phyloP scores from a whole-genome alignment of 2,888 invertebrate species.

The Zaprionus obscuricornis region DNA sequence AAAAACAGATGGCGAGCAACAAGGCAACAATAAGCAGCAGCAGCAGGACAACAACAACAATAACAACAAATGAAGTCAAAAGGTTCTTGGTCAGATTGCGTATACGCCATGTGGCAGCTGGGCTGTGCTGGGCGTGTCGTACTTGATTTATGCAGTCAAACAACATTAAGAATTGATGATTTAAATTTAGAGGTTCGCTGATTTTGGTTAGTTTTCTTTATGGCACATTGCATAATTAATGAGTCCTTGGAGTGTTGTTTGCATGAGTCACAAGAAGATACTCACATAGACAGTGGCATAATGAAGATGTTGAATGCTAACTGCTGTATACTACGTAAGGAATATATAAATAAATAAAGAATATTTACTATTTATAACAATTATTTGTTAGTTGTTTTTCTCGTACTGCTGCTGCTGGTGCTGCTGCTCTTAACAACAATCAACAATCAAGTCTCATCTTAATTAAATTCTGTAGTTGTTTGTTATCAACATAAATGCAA shows the following conservation, averaged over 20 bases:
- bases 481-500: no score
- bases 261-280: not conserved
- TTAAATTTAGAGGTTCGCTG: slow-evolving; percentile 41
- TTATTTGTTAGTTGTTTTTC: no score
- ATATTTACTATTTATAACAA: no score
- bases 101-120: slow-evolving; percentile 36
- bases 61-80: slow-evolving; percentile 7
- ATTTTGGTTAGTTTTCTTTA: slow-evolving; percentile 38
- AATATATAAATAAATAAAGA: no score
- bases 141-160: slow-evolving; percentile 63
- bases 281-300: no score
- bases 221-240: slow-evolving; percentile 39
- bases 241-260: slow-evolving; percentile 34
- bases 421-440: no score
- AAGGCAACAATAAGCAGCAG: not conserved
- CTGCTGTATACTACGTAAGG: no score
- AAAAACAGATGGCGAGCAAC: slow-evolving; percentile 26
- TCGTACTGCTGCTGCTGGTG: no score
- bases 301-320: no score
- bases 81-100: slow-evolving; percentile 45
- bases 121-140: slow-evolving; percentile 11
- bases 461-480: slow-evolving; percentile 55
- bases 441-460: slow-evolving; percentile 16
- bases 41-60: not conserved
- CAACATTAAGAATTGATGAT: slow-evolving; percentile 65